Base-by-base conservation (phyloP, 1,140 invertebrate genomes). In the Heliconius hermathena region DNA sequence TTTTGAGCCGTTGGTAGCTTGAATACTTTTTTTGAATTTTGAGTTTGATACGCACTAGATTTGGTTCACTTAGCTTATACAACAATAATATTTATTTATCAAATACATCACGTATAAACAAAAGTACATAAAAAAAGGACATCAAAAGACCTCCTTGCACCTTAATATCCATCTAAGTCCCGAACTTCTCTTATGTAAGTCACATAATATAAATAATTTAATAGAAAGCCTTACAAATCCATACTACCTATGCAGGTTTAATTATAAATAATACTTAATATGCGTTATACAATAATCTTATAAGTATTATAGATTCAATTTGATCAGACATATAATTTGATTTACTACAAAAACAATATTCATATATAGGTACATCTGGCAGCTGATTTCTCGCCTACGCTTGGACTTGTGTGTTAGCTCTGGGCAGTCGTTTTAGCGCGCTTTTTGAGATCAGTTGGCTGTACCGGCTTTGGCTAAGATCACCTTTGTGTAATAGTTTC, bases 371-470 rank as follows among this genome's bases (percentile, higher is more conserved):
- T 66, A 66, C 60, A 66, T 86, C 83, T 88, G 86, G 85, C 85
- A 87, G 72, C 77, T 66, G 60, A 81, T 77, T 81, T 80, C 54
- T 77, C 85, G 83, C 89, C 90, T 83, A 90, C 89, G 84, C 74
- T 33, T 70, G 66, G 78, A 71, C 79, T 88, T 84, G 60, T 16
- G 60, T 66, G 60, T 74, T 81, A 81, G 83, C 82, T 84, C 77
- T 76, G 83, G 82, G 83, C 83, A 89, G 89, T 89, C 76, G 79
- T 86, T 88, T 86, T 85, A 84, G 86, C 83, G 87, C 87, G 85
- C 85, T 90, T 91, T 91, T 88, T 85, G 84, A 82, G 85, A 84
- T 76, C 89, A 88, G 84, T 90, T 88, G 85, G 78, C 81, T 87
- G 84, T 80, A 76, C 77, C 77, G 60, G 71, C 75, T 79, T 79